Conservation (phyloP, 1,140 invertebrate genomes). For the Diorhabda carinulata region DNA sequence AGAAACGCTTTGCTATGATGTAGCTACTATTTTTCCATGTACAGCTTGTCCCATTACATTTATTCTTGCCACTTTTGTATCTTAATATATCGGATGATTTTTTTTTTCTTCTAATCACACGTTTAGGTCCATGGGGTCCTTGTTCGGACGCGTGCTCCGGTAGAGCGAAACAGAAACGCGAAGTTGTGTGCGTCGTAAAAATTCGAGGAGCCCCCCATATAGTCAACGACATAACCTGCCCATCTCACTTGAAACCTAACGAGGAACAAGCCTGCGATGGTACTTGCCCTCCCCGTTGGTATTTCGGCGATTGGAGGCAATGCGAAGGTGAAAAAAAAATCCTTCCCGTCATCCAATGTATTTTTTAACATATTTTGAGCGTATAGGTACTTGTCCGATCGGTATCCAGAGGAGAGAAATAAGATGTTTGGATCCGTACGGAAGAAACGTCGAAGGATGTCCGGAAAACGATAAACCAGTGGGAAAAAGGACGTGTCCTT, state of each 20-base stretch:
- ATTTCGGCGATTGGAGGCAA: constrained; percentile 59
- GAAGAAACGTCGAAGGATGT: constrained; percentile 36
- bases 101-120: too few species aligned
- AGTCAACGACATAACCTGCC: constrained; percentile 44
- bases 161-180: constrained; percentile 38
- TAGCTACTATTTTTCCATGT: too few species aligned
- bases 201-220: constrained; percentile 41
- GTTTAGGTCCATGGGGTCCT: constrained; percentile 58
- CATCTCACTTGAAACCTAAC: constrained; percentile 36
- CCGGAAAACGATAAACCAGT: constrained; percentile 35
- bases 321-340: constrained; percentile 47
- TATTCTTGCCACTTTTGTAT: too few species aligned
- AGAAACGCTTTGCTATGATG: too few species aligned
- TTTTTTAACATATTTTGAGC: too few species aligned
- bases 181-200: constrained; percentile 53
- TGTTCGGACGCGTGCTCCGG: constrained; percentile 48
- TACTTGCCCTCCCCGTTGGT: constrained; percentile 57
- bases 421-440: constrained; percentile 55
- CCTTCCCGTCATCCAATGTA: too few species aligned
- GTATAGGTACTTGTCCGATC: constrained; percentile 50
- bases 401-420: constrained; percentile 60
- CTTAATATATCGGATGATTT: too few species aligned
- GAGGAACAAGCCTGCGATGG: constrained; percentile 49
- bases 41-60: too few species aligned
- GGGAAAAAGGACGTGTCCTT: constrained; percentile 40